Evolutionary conservation across 2,888 invertebrate species (phyloP).

Genomic region (Drosophila neonasuta): DNA sequence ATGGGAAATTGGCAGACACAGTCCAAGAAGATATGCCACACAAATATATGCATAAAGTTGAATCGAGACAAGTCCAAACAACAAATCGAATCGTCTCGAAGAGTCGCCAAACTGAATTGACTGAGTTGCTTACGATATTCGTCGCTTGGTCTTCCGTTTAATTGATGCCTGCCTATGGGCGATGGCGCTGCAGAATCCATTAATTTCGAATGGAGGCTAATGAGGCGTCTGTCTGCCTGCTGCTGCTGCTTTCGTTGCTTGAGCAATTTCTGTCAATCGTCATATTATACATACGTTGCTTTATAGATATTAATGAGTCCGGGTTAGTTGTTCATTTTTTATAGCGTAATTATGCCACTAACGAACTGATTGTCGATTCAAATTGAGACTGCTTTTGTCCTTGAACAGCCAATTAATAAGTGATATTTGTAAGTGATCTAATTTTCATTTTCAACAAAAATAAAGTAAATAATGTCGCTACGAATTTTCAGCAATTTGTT

Average conservation of each 20-base stretch:
- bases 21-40: constrained; percentile 31
- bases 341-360: constrained; percentile 5
- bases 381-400: constrained; percentile 8
- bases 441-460: neutral
- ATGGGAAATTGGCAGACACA: constrained; percentile 42
- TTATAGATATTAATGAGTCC: constrained; percentile 45
- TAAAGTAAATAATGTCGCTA: no score
- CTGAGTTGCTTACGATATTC: constrained; percentile 40
- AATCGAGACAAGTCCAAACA: constrained; percentile 1
- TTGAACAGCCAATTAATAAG: neutral
- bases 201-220: constrained; percentile 54
- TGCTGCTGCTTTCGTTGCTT: constrained; percentile 14
- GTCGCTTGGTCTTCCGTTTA: constrained; percentile 48
- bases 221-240: constrained; percentile 40
- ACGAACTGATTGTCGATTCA: constrained; percentile 9
- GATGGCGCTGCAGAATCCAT: constrained; percentile 41
- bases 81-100: constrained; percentile 2
- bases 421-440: neutral
- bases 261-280: constrained; percentile 43
- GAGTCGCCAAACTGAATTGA: constrained; percentile 27
- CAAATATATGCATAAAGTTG: constrained; percentile 14
- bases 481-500: no score
- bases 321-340: constrained; percentile 18
- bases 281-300: constrained; percentile 15
- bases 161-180: constrained; percentile 57